Evolutionary conservation across 2,888 invertebrate species (phyloP).

Genomic region (Philonicus albiceps): DNA sequence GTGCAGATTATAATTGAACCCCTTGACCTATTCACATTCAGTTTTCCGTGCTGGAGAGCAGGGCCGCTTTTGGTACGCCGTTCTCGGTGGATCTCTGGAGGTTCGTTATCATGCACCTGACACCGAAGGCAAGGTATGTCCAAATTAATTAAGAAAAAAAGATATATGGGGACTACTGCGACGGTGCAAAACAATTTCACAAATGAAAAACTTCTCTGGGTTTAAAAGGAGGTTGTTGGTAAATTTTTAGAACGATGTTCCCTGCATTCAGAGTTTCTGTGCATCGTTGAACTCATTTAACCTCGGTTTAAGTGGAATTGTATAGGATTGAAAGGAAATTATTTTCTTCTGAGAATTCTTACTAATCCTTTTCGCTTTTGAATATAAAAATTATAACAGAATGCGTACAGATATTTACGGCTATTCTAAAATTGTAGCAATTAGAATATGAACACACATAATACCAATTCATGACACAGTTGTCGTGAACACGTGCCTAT

Average conservation of each 20-base stretch:
- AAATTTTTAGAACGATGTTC: background rate
- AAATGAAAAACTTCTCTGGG: background rate
- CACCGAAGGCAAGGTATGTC: conserved; percentile 68
- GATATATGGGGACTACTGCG: background rate
- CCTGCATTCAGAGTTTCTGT: background rate
- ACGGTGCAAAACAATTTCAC: background rate
- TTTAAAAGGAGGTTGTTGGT: background rate
- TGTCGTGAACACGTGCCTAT: background rate
- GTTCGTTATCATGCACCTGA: conserved; percentile 70
- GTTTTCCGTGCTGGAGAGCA: conserved; percentile 81
- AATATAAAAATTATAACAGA: background rate
- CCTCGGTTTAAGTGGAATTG: background rate
- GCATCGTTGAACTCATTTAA: background rate
- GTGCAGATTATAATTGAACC: background rate
- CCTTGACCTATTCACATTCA: conserved; percentile 60
- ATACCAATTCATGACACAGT: too few relatives aligned
- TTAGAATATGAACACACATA: background rate
- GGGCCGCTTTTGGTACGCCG: conserved; percentile 82
- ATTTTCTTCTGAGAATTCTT: background rate
- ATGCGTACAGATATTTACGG: background rate
- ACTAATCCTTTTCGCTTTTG: background rate
- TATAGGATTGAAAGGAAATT: background rate
- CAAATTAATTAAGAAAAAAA: background rate
- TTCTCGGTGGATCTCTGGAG: conserved; percentile 75
- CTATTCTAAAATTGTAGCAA: background rate